Conservation (phyloP, 1,140 invertebrate species). For the Dufourea novaeangliae region DNA sequence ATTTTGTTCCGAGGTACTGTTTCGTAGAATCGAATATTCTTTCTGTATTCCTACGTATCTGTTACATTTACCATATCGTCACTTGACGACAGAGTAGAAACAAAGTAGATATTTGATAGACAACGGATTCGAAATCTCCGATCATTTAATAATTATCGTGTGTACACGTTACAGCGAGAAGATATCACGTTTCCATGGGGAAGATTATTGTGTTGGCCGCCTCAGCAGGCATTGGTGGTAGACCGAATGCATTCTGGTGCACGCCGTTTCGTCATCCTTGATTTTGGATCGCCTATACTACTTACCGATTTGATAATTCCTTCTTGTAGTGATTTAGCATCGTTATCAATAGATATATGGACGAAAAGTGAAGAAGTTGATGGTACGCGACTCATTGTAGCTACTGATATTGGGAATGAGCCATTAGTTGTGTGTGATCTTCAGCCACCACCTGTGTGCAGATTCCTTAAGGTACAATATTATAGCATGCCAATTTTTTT, state of each 20-base stretch:
- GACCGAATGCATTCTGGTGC: conserved; percentile 96
- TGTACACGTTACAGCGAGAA: conserved; percentile 70
- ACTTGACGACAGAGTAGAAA: conserved; percentile 25
- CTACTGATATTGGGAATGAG: conserved; percentile 91
- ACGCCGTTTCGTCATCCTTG: conserved; percentile 92
- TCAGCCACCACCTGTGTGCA: conserved; percentile 92
- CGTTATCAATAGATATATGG: conserved; percentile 95
- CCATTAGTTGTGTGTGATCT: conserved; percentile 93
- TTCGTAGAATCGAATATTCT: conserved; percentile 1
- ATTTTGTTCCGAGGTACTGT: not conserved
- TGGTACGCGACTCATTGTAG: conserved; percentile 91
- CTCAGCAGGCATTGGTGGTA: conserved; percentile 93
- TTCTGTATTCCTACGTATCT: conserved; percentile 2
- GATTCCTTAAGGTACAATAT: conserved; percentile 90
- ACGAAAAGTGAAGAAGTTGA: conserved; percentile 91
- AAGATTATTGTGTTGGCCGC: conserved; percentile 88
- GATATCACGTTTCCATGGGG: conserved; percentile 85
- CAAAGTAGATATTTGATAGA: conserved; percentile 21
- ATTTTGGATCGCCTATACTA: conserved; percentile 92
- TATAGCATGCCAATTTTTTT: not conserved
- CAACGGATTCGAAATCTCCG: not conserved
- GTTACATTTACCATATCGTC: conserved; percentile 15
- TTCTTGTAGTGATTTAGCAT: conserved; percentile 92
- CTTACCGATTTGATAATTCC: conserved; percentile 95
- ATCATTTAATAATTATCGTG: not conserved